phyloP scores from a whole-genome alignment of 30 jellyfish, hydroid and myxozoan genomes.

The Hydractinia symbiolongicarpus region DNA sequence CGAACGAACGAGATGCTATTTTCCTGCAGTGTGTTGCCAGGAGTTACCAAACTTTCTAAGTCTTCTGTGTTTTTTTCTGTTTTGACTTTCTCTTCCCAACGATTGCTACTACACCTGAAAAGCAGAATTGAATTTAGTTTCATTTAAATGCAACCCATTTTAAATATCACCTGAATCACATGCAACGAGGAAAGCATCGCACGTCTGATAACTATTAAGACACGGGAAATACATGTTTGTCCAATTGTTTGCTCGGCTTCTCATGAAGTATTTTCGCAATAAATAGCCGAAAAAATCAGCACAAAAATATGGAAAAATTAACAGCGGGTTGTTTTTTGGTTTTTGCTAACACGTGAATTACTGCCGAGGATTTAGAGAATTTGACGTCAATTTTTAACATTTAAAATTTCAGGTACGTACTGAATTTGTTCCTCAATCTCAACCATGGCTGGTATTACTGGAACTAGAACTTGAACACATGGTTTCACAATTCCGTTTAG shows the following conservation, averaged over 20 bases:
- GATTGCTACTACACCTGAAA: not conserved
- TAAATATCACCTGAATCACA: no score
- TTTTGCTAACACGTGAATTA: not conserved
- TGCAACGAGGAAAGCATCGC: no score
- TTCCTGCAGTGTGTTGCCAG: constrained; percentile 21
- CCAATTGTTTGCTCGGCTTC: no score
- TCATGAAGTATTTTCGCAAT: no score
- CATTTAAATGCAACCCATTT: no score
- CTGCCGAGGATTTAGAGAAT: not conserved
- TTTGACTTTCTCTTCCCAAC: constrained; percentile 12
- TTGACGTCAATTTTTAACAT: no score
- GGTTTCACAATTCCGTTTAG: constrained; percentile 15
- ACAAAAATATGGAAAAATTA: not conserved
- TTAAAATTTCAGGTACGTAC: not conserved
- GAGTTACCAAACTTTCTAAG: not conserved
- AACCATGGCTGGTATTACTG: not conserved
- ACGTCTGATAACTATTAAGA: no score
- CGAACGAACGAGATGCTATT: constrained; percentile 17
- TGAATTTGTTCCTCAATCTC: not conserved
- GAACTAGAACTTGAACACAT: not conserved
- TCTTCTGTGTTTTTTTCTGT: not conserved
- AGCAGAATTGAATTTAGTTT: not conserved
- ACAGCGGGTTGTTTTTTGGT: constrained; percentile 1
- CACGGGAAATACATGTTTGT: no score
- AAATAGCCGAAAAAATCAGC: no score